A percentile compares a stretch with the other conserved stretches of the same genome.
Evolutionary conservation across 2,113 vertebrate species (phyloP).

Genomic region (Eurypyga helias): DNA sequence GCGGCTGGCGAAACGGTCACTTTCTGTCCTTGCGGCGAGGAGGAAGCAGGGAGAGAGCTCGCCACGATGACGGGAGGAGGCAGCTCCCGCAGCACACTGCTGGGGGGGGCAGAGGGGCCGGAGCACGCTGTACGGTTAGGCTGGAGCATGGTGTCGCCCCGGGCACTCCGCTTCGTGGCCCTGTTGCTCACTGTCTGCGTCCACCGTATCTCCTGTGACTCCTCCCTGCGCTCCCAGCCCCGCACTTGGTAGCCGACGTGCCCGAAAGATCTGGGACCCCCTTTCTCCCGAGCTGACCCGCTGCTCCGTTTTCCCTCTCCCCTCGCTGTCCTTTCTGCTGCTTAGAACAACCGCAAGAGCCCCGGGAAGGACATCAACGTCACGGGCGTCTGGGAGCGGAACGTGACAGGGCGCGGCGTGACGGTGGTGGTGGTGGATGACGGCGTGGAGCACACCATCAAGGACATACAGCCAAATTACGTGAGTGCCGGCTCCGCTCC

Average conservation of each 20-base stretch:
- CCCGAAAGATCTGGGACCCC: neutral
- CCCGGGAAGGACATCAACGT: slow-evolving; percentile 95
- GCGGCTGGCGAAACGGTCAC: rapidly evolving
- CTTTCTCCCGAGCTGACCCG: rapidly evolving
- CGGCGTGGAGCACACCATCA: slow-evolving; percentile 90
- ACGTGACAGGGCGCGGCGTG: slow-evolving; percentile 91
- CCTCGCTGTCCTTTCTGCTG: neutral
- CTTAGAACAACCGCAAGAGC: slow-evolving; percentile 86
- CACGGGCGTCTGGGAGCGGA: slow-evolving; percentile 92
- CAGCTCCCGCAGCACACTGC: neutral
- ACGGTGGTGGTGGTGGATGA: slow-evolving; percentile 97
- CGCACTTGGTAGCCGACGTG: rapidly evolving
- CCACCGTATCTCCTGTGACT: neutral
- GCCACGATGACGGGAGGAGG: rapidly evolving
- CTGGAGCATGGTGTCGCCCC: rapidly evolving
- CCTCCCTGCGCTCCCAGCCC: neutral
- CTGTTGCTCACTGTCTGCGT: rapidly evolving
- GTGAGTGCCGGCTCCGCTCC: slow-evolving; percentile 71
- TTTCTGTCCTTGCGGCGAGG: neutral
- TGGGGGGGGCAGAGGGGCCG: neutral
- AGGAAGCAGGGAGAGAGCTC: neutral
- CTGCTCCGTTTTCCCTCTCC: neutral
- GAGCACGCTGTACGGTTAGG: neutral
- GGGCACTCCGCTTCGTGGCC: rapidly evolving
- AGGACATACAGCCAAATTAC: slow-evolving; percentile 94